Percentiles rank a stretch among this genome's conserved stretches.
Conservation (phyloP, 2,797 vertebrate species). For the Rousettus madagascariensis region DNA sequence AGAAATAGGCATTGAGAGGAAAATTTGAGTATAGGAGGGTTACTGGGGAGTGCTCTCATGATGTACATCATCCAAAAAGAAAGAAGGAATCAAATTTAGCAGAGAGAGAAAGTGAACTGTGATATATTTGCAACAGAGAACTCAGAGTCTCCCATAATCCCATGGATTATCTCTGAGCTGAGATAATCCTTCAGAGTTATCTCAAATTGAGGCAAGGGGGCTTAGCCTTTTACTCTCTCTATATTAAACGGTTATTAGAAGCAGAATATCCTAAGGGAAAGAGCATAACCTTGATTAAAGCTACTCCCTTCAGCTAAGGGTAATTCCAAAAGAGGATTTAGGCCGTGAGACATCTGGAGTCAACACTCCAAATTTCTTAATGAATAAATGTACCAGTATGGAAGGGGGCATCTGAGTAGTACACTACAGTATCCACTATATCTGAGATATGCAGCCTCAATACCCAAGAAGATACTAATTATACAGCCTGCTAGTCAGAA, state of each 20-base stretch:
- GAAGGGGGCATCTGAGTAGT: not conserved
- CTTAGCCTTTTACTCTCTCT: not conserved
- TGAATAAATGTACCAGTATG: not conserved
- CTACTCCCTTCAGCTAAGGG: not conserved
- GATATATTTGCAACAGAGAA: not conserved
- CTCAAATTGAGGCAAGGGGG: not conserved
- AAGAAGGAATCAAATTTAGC: not conserved
- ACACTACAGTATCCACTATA: not conserved
- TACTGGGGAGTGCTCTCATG: no score
- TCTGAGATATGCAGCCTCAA: no score
- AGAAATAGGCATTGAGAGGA: not conserved
- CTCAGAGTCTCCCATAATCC: not conserved
- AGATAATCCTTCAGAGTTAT: not conserved
- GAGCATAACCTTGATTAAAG: not conserved
- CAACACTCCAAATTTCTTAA: not conserved
- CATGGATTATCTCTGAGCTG: not conserved
- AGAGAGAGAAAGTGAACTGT: not conserved
- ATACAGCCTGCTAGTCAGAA: not conserved
- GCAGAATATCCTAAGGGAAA: not conserved
- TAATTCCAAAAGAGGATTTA: not conserved
- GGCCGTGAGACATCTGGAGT: not conserved
- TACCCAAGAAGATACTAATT: not conserved
- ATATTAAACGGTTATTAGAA: not conserved
- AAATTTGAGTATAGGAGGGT: not conserved
- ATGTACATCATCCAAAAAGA: not conserved